Evolutionary conservation across 2,797 vertebrate species (phyloP), one percentile per base, ranked within the genome.

Genomic region (Hemibagrus guttatus): DNA sequence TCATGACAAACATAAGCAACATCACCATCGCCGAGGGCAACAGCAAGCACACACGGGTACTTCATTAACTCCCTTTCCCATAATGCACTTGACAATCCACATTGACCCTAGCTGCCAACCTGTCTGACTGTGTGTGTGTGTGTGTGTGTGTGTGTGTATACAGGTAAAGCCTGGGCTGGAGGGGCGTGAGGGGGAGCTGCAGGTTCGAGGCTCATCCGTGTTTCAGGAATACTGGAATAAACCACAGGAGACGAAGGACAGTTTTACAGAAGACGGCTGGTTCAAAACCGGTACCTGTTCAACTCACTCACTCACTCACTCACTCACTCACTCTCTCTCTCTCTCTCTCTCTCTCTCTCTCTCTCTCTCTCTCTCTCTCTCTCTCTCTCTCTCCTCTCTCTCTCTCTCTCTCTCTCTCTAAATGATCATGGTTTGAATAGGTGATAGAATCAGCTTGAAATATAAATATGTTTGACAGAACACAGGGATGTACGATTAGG

Each of bases 171-270:
- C 96, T 0, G 97, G 97, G 71, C 92, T 97, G 8, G 95, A 97
- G 83, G 96, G 94, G 0, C 97, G 96, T 78, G 97, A 98, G 81
- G 98, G 98, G 0, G 97, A 99, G 90, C 96, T 99, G 89, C 91
- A 97, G 6, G 97, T 99, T 85, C 96, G 91, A 78, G 98, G 98
- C 2, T 93, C 96, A 0, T 95, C 96, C 0, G 97, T 99, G 83
- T 99, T 99, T 91, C 96, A 92, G 0, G 95, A 98, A 87, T 99
- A 99, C 94, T 99, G 97, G 98, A 97, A 97, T 92, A 96, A 95
- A 87, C 94, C 96, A 46, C 92, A 93, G 54, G 97, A 97, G 72
- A 99, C 97, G 0, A 90, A 56, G 1, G 95, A 94, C 0, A 92
- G 97, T 61, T 98, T 99, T 91, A 97, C 96, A 0, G 84, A 93